Evolutionary conservation across 2,113 vertebrate genomes (phyloP).

Genomic region (Anser cygnoides): DNA sequence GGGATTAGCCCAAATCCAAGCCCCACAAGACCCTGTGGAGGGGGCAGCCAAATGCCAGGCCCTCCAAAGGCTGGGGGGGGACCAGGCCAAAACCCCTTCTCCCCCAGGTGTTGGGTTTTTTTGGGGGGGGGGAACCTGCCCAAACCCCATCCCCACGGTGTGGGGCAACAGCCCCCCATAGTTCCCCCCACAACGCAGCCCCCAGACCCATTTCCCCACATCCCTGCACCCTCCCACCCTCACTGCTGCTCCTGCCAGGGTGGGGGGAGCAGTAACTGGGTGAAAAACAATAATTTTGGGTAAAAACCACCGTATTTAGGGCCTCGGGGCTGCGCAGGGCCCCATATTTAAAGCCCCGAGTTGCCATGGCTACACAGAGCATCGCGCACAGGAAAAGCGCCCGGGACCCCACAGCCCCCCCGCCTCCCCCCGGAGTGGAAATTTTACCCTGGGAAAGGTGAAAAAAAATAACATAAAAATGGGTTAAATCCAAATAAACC

Average conservation of each 20-base stretch:
- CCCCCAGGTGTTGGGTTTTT: not conserved
- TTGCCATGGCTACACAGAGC: conserved; percentile 51
- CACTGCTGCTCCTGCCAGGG: not conserved
- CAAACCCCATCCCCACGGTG: too few species aligned
- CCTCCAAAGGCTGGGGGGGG: not conserved
- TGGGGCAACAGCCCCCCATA: not conserved
- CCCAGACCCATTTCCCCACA: not conserved
- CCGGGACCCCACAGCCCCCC: not conserved
- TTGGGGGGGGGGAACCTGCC: not conserved
- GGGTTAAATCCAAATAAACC: not conserved
- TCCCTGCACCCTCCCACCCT: not conserved
- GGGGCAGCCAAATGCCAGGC: too few species aligned
- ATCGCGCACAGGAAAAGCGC: rapidly evolving
- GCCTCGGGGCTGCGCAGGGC: not conserved
- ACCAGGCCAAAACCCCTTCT: not conserved
- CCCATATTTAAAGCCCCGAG: not conserved
- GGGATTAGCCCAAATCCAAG: too few species aligned
- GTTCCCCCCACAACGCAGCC: too few species aligned
- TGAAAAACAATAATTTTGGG: not conserved
- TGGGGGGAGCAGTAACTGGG: not conserved
- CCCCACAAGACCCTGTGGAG: too few species aligned
- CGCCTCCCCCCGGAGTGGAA: rapidly evolving
- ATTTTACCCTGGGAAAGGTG: not conserved
- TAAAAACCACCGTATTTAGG: not conserved
- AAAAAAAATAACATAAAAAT: not conserved